A percentile compares a stretch with the other conserved stretches of the same genome.
These are phyloP conservation scores for Parochlus steinenii DNA, from an alignment of 2,888 invertebrate genomes.

Conservation along the genomic window DNA sequence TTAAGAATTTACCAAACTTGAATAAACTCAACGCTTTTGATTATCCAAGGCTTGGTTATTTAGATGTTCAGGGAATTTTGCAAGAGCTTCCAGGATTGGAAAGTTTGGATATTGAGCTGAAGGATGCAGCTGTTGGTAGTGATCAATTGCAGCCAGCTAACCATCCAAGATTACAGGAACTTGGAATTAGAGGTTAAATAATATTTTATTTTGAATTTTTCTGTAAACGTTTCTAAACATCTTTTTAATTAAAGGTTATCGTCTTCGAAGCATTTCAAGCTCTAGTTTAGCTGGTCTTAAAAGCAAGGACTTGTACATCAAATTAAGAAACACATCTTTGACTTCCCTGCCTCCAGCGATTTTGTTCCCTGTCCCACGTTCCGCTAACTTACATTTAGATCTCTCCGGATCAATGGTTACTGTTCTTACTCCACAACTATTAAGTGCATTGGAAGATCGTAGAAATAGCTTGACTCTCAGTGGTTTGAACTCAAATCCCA, in stretches of 20 bases:
- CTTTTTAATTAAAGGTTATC: no score
- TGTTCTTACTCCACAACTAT: slow-evolving; percentile 58
- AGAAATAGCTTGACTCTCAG: slow-evolving; percentile 54
- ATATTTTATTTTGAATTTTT: no score
- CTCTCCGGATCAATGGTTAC: slow-evolving; percentile 61
- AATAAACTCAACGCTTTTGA: slow-evolving; percentile 52
- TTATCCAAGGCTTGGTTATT: slow-evolving; percentile 63
- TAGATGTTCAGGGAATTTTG: slow-evolving; percentile 74
- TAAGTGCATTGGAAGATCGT: slow-evolving; percentile 67
- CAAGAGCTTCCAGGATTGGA: slow-evolving; percentile 57
- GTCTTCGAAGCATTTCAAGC: slow-evolving; percentile 61
- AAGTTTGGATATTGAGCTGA: slow-evolving; percentile 67
- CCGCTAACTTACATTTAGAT: slow-evolving; percentile 62
- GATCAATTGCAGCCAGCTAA: slow-evolving; percentile 65
- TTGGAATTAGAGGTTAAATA: slow-evolving; percentile 58
- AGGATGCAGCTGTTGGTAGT: slow-evolving; percentile 62
- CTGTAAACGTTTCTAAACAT: no score
- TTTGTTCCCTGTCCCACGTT: slow-evolving; percentile 74
- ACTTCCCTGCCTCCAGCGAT: slow-evolving; percentile 61
- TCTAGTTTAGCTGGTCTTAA: slow-evolving; percentile 71
- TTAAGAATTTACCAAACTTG: slow-evolving; percentile 53
- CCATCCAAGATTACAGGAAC: slow-evolving; percentile 57
- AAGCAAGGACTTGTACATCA: slow-evolving; percentile 50
- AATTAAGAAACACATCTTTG: slow-evolving; percentile 65
- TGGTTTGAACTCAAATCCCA: slow-evolving; percentile 64